Percentiles rank a stretch among this genome's conserved stretches.
phyloP scores from a whole-genome alignment of 2,113 vertebrate species.

The Azemiops feae region DNA sequence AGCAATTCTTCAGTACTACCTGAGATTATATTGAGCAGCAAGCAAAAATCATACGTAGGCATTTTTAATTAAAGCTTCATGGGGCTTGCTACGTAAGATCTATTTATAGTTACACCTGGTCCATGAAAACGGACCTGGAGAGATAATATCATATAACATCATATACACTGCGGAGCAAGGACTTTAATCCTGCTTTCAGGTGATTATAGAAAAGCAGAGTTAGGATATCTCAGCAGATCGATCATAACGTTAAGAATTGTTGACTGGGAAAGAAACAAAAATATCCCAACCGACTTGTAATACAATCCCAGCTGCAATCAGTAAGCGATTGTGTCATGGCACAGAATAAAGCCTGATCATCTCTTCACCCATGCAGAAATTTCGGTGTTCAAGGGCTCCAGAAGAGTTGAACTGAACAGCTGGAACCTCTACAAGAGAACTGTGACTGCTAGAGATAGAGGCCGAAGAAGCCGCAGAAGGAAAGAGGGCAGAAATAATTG shows the following conservation, averaged over 20 bases:
- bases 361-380: neutral
- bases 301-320: neutral
- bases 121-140: neutral
- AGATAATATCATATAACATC: neutral
- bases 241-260: neutral
- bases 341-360: neutral
- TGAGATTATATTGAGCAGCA: neutral
- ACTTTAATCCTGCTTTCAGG: neutral
- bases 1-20: neutral
- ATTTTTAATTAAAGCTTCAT: neutral
- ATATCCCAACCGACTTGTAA: no score
- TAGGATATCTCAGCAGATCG: neutral
- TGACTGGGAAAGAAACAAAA: neutral
- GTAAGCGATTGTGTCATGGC: neutral
- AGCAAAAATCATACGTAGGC: neutral
- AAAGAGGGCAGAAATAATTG: neutral
- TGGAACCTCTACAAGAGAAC: neutral
- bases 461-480: neutral
- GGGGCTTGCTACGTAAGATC: neutral
- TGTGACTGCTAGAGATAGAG: neutral
- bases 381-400: neutral
- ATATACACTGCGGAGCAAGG: no score
- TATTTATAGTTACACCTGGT: neutral
- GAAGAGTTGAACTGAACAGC: neutral
- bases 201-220: neutral